Evolutionary conservation across 2,113 vertebrate genomes (phyloP), one percentile per base, ranked within the genome.

Genomic region (Rhinogobius similis): DNA sequence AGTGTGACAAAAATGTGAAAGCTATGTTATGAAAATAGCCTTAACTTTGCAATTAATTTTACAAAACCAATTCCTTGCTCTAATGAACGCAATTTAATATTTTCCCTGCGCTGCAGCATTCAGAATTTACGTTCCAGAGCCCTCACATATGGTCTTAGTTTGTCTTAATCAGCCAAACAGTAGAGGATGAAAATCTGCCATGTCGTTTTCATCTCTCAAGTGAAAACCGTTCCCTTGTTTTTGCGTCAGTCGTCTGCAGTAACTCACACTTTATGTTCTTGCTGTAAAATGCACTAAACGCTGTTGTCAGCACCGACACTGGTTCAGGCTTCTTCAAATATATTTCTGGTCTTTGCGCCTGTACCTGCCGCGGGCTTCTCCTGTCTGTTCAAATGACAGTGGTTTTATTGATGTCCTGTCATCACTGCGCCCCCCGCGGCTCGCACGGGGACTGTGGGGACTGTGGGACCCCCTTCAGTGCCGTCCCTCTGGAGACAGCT

Each of bases 231-330:
- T 36, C 16, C 32, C 29, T 36, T 10, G 29, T 21, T 61, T 61
- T 29, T n/a, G 16, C 27, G 18, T 27, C 27, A 29, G 26, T 18
- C 24, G 1, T 59, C 23, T 55, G 58, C 58, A 36, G 29, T 38
- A 61, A 61, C 58, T 61, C 58, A 61, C 27, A n/a, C 27, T 61
- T 61, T 61, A 61, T 36, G 24, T 32, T 61, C 58, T 61, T 36
- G 58, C 10, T 11, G 18, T 61, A 36, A 61, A 61, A 29, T 36
- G 9, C 10, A 10, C 29, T 61, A 21, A 61, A 61, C 9, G 32
- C 10, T n/a, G 29, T 21, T n/a, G 58, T 36, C 58, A 38, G 58
- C 58, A 61, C 9, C 58, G 14, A 27, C 18, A 32, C 13, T 12
- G n/a, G 9, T 36, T 36, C 32, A 7, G 24, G 2, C 27, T 29